Percentiles rank a stretch among this genome's conserved stretches.
Conservation (phyloP, 2,888 invertebrate species). For the Eristalis arbustorum region DNA sequence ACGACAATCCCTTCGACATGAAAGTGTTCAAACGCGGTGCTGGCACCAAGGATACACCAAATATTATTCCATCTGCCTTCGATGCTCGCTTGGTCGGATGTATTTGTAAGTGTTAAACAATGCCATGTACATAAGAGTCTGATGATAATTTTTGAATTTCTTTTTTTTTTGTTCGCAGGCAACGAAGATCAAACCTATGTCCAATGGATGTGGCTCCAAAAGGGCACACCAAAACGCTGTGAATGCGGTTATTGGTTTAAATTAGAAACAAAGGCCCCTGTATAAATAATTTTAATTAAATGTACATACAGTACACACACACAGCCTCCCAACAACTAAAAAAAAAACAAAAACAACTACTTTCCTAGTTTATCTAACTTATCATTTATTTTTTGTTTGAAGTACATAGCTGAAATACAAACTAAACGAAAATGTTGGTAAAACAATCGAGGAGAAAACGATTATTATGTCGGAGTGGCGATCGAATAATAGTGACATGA, state of each 20-base stretch:
- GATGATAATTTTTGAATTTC: not conserved
- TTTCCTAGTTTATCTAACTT: constrained; percentile 32
- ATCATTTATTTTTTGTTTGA: constrained; percentile 54
- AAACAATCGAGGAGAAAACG: constrained; percentile 19
- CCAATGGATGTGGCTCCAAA: constrained; percentile 97
- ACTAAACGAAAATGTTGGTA: constrained; percentile 32
- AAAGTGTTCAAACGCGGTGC: constrained; percentile 89
- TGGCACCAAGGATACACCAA: constrained; percentile 92
- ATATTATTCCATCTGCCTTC: constrained; percentile 93
- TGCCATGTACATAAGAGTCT: not conserved
- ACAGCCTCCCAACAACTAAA: constrained; percentile 46
- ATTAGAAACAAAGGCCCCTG: constrained; percentile 88
- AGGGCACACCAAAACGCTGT: constrained; percentile 94
- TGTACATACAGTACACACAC: constrained; percentile 15
- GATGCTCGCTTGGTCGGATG: constrained; percentile 96
- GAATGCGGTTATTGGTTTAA: constrained; percentile 99
- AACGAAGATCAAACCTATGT: constrained; percentile 95
- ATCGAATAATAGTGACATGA: constrained; percentile 27
- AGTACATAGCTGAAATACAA: constrained; percentile 60
- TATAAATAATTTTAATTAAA: constrained; percentile 81
- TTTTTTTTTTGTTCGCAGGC: constrained; percentile 78
- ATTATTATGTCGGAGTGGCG: constrained; percentile 29
- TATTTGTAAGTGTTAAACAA: constrained; percentile 85
- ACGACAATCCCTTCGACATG: constrained; percentile 93
- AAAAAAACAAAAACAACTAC: constrained; percentile 34